phyloP scores from a whole-genome alignment of 1,140 invertebrate species.

The Lepidurus apus region DNA sequence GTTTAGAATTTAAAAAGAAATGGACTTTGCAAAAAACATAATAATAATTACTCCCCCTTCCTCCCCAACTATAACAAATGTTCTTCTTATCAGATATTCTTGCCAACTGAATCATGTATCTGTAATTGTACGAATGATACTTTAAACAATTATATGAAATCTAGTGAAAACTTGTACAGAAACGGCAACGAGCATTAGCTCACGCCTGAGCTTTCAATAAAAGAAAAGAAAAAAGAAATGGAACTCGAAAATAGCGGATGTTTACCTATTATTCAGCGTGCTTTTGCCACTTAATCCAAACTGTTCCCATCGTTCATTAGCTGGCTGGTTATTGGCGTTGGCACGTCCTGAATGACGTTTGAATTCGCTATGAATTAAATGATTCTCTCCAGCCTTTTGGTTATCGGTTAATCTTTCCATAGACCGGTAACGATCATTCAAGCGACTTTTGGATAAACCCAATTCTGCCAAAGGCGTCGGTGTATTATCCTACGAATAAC shows the following conservation, averaged over 20 bases:
- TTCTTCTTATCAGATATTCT: too few species aligned
- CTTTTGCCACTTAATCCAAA: constrained; percentile 38
- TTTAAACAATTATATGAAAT: too few species aligned
- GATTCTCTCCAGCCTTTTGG: constrained; percentile 36
- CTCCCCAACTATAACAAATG: too few species aligned
- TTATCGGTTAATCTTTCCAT: constrained; percentile 53
- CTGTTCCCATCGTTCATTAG: constrained; percentile 35
- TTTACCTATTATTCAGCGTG: constrained; percentile 39
- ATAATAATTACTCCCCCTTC: too few species aligned
- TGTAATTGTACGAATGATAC: too few species aligned
- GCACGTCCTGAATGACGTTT: constrained; percentile 26
- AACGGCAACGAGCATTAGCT: too few species aligned
- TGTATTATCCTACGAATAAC: not conserved
- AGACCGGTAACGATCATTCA: constrained; percentile 81
- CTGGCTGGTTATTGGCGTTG: not conserved
- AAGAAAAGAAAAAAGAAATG: too few species aligned
- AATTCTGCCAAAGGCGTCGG: constrained; percentile 17
- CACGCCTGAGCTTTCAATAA: too few species aligned
- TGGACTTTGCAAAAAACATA: too few species aligned
- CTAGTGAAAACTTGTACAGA: too few species aligned
- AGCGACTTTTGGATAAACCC: constrained; percentile 70
- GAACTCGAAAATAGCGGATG: constrained; percentile 8
- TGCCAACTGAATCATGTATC: too few species aligned
- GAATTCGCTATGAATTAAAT: constrained; percentile 1
- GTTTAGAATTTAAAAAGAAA: too few species aligned